These are phyloP conservation scores for Diphyllodes magnificus DNA, from an alignment of 2,113 vertebrate species.

Conservation along the genomic window DNA sequence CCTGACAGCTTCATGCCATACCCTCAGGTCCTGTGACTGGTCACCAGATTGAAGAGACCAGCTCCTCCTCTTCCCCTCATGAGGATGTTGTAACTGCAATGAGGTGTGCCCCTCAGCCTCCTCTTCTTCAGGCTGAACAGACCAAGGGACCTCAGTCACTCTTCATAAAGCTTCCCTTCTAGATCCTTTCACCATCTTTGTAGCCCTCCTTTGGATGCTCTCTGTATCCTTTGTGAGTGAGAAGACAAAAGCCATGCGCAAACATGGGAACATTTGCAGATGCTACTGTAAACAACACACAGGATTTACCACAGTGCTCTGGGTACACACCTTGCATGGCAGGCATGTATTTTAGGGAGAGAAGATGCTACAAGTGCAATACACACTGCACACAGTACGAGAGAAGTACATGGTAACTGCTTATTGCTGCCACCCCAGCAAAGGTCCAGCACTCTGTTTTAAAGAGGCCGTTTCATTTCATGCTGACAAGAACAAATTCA, in stretches of 20 bases:
- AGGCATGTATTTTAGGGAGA: neutral
- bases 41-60: neutral
- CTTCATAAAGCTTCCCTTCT: neutral
- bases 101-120: neutral
- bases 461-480: neutral
- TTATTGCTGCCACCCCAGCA: neutral
- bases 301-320: neutral
- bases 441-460: neutral
- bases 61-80: neutral
- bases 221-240: neutral
- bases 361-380: neutral
- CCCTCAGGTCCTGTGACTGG: neutral
- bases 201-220: neutral
- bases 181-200: neutral
- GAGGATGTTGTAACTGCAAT: neutral
- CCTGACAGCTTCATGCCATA: neutral
- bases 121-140: neutral
- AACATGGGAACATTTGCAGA: neutral
- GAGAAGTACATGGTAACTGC: neutral
- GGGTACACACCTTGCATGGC: neutral
- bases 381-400: fast-evolving
- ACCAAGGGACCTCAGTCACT: neutral
- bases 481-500: neutral
- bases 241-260: neutral
- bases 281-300: neutral